A percentile compares a stretch with the other conserved stretches of the same genome.
phyloP scores from a whole-genome alignment of 2,797 vertebrate species.

The Coilia nasus region DNA sequence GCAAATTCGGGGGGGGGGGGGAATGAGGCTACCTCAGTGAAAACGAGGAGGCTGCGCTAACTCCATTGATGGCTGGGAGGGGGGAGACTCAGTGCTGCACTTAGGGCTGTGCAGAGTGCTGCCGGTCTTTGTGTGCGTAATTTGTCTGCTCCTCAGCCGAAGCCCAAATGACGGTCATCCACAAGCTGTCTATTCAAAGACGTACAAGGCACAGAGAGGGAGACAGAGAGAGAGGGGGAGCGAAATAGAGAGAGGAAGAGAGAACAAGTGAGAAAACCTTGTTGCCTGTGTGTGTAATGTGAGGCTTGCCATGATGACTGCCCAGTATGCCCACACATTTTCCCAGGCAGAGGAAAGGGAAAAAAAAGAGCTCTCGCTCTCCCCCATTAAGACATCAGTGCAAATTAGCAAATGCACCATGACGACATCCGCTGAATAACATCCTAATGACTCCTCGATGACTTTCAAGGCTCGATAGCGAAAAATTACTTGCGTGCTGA shows the following conservation, averaged over 20 bases:
- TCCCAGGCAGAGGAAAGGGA: neutral
- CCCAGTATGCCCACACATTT: neutral
- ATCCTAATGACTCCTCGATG: constrained; percentile 46
- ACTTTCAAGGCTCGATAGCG: constrained; percentile 26
- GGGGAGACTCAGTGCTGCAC: constrained; percentile 35
- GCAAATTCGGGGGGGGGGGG: constrained; percentile 1
- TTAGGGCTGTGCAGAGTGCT: constrained; percentile 35
- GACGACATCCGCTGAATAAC: constrained; percentile 47
- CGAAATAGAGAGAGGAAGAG: neutral
- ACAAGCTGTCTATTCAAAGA: constrained; percentile 49
- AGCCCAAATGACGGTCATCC: constrained; percentile 35
- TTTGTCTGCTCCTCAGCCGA: constrained; percentile 40
- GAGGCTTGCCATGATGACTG: constrained; percentile 25
- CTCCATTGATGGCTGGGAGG: constrained; percentile 37
- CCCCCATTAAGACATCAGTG: constrained; percentile 50
- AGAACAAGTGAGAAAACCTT: neutral
- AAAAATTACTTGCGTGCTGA: neutral
- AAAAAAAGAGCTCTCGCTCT: constrained; percentile 9
- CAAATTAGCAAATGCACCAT: constrained; percentile 53
- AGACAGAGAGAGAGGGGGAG: neutral
- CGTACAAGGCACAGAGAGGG: constrained; percentile 30
- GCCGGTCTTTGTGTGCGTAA: constrained; percentile 44
- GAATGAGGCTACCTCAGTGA: constrained; percentile 31
- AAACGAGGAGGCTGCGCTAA: constrained; percentile 41
- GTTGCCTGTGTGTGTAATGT: constrained; percentile 33